phyloP scores from a whole-genome alignment of 2,888 invertebrate species.

The Thymelicus sylvestris region DNA sequence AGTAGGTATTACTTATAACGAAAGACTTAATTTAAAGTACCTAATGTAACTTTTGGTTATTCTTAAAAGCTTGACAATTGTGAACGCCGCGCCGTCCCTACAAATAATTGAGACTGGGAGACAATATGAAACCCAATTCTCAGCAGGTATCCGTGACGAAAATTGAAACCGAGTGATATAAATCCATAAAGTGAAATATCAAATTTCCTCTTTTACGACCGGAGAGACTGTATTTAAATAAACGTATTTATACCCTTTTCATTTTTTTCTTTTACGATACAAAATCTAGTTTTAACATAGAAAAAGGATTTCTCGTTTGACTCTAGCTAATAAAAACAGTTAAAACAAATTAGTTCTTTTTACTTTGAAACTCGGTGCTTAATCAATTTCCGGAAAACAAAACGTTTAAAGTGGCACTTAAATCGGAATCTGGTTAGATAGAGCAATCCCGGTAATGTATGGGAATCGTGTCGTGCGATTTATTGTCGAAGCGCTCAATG shows the following conservation, averaged over 20 bases:
- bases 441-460: slow-evolving; percentile 70
- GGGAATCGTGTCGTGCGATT: slow-evolving; percentile 64
- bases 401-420: slow-evolving; percentile 70
- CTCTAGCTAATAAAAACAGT: slow-evolving; percentile 14
- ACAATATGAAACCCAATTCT: slow-evolving; percentile 50
- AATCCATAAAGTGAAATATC: slow-evolving; percentile 71
- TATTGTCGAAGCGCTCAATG: slow-evolving; percentile 55
- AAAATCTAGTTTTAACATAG: not conserved
- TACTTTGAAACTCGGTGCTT: slow-evolving; percentile 52
- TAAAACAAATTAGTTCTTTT: slow-evolving; percentile 28
- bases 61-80: slow-evolving; percentile 11
- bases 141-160: slow-evolving; percentile 58
- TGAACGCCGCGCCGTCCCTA: not conserved
- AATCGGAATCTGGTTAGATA: slow-evolving; percentile 76
- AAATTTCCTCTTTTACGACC: slow-evolving; percentile 38
- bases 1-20: too few species aligned
- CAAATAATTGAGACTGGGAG: slow-evolving; percentile 31
- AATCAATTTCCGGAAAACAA: slow-evolving; percentile 67
- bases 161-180: slow-evolving; percentile 68
- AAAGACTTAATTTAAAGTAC: too few species aligned
- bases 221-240: slow-evolving; percentile 30
- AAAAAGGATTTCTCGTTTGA: slow-evolving; percentile 4
- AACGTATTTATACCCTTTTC: slow-evolving; percentile 22
- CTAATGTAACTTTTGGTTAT: not conserved
- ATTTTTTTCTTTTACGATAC: not conserved